Evolutionary conservation across 2,113 vertebrate species (phyloP).

Genomic region (Platanista minor): DNA sequence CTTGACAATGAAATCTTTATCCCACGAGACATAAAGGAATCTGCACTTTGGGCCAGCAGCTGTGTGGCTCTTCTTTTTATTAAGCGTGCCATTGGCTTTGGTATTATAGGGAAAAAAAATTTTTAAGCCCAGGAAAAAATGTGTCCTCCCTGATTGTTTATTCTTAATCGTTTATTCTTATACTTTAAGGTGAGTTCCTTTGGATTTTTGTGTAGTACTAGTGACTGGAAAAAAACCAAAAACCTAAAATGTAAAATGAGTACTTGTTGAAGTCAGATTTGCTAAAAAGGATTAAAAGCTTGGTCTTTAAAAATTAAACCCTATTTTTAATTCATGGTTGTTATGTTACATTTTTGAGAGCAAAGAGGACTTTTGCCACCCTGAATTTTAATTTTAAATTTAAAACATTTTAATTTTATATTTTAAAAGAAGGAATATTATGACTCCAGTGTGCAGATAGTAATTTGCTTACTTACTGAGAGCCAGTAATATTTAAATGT

Average conservation of each 20-base stretch:
- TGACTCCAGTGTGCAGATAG: background rate
- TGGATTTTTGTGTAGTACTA: background rate
- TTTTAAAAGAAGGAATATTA: background rate
- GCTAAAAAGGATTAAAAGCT: background rate
- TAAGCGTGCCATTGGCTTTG: background rate
- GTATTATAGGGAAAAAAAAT: background rate
- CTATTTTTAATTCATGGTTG: background rate
- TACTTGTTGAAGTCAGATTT: background rate
- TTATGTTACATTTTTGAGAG: background rate
- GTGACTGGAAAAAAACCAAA: background rate
- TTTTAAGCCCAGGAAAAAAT: constrained; percentile 24
- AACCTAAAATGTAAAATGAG: background rate
- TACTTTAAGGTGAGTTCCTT: background rate
- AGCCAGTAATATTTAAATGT: background rate
- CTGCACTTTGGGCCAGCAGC: background rate
- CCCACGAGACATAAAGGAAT: background rate
- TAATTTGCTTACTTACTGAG: background rate
- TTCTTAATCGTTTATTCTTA: background rate
- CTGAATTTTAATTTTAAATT: background rate
- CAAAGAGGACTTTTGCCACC: background rate
- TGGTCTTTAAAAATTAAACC: background rate
- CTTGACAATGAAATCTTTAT: background rate
- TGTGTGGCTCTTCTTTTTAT: background rate
- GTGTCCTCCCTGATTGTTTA: background rate
- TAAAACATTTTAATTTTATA: background rate